These are phyloP conservation scores for Colostygia pectinataria DNA, from an alignment of 2,888 invertebrate species.

Conservation along the genomic window DNA sequence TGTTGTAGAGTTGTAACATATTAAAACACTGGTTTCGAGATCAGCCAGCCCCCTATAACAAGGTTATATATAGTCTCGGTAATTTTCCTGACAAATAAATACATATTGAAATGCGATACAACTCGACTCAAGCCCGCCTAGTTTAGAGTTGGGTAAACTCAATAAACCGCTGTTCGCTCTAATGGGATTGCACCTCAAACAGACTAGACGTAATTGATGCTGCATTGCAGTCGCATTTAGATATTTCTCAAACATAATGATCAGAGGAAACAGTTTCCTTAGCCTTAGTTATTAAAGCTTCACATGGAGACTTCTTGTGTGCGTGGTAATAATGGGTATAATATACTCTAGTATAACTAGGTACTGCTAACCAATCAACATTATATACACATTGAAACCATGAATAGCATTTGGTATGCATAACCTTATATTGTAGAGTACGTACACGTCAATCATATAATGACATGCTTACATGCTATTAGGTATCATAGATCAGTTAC, in stretches of 20 bases:
- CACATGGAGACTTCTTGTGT: too few relatives aligned
- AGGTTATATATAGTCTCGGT: too few relatives aligned
- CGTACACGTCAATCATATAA: too few relatives aligned
- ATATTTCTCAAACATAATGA: constrained; percentile 7
- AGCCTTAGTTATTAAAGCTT: not conserved
- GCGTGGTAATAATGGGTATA: too few relatives aligned
- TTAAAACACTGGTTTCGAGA: constrained; percentile 2
- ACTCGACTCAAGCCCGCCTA: constrained; percentile 4
- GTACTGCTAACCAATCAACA: too few relatives aligned
- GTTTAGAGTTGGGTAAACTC: constrained; percentile 20
- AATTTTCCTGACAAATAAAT: too few relatives aligned
- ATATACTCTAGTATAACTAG: too few relatives aligned
- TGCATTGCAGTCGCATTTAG: constrained; percentile 23
- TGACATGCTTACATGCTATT: too few relatives aligned
- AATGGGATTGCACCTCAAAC: constrained; percentile 22
- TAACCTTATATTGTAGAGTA: too few relatives aligned
- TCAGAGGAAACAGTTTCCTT: not conserved
- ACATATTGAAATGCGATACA: not conserved
- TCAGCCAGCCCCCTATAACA: not conserved
- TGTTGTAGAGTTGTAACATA: constrained; percentile 2
- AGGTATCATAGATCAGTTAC: too few relatives aligned
- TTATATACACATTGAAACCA: too few relatives aligned
- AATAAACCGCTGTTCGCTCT: constrained; percentile 18
- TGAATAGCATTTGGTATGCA: too few relatives aligned
- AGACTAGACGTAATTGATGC: constrained; percentile 25